A percentile compares a stretch with the other conserved stretches of the same genome.
Evolutionary conservation across 2,797 vertebrate genomes (phyloP).

Genomic region (Capromys pilorides): DNA sequence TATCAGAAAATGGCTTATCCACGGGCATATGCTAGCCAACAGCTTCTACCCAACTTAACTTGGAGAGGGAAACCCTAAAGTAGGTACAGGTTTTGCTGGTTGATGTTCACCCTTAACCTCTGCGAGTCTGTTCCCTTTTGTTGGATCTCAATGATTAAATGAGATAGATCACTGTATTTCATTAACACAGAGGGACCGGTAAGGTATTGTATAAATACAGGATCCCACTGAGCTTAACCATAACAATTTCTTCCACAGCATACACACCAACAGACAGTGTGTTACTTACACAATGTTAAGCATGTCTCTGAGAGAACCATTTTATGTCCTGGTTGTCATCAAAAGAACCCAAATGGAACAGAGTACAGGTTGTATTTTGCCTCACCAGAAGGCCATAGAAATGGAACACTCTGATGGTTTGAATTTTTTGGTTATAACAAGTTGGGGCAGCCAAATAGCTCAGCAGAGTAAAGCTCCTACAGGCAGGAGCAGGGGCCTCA

Average conservation of each 20-base stretch:
- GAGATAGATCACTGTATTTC: neutral
- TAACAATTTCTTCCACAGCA: neutral
- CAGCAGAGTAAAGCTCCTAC: too few relatives aligned
- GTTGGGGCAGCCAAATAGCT: too few relatives aligned
- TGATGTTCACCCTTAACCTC: neutral
- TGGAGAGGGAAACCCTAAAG: neutral
- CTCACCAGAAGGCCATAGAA: neutral
- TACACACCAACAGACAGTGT: too few relatives aligned
- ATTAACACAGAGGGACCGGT: neutral
- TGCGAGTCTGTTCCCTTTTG: neutral
- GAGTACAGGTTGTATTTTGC: neutral
- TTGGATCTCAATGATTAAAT: neutral
- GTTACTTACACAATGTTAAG: neutral
- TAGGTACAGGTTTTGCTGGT: neutral
- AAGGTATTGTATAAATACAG: neutral
- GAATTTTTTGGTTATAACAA: neutral
- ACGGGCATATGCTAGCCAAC: neutral
- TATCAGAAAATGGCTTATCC: slow-evolving; percentile 48
- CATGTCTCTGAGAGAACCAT: neutral
- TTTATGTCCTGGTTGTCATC: neutral
- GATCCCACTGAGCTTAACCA: neutral
- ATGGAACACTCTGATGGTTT: neutral
- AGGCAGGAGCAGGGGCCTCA: too few relatives aligned
- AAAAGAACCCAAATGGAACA: neutral
- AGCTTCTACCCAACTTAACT: neutral